Evolutionary conservation across 2,797 vertebrate genomes (phyloP).

Genomic region (Pempheris klunzingeri): DNA sequence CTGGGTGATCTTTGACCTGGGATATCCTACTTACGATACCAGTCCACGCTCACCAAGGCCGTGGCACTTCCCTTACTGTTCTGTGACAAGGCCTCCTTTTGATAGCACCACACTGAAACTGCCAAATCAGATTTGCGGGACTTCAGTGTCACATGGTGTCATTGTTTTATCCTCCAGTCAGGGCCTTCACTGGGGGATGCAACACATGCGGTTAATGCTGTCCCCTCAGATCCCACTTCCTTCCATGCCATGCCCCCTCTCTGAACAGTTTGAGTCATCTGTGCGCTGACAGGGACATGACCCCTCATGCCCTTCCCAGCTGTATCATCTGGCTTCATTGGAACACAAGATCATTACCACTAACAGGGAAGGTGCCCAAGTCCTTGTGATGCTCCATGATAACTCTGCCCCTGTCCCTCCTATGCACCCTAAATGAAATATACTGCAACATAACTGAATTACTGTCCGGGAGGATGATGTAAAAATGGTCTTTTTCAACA

Average conservation of each 20-base stretch:
- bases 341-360: neutral
- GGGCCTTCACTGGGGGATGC: slow-evolving; percentile 1
- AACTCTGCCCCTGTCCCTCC: neutral
- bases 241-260: slow-evolving; percentile 1
- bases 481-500: neutral
- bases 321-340: slow-evolving; percentile 11
- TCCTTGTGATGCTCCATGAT: neutral
- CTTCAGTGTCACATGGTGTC: slow-evolving; percentile 29
- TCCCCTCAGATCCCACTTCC: slow-evolving; percentile 36
- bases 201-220: slow-evolving; percentile 20
- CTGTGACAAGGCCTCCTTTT: slow-evolving; percentile 47
- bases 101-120: slow-evolving; percentile 26
- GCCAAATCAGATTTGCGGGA: slow-evolving; percentile 6
- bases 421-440: neutral
- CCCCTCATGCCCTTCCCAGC: slow-evolving; percentile 3
- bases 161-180: slow-evolving; percentile 31
- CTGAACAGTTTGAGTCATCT: slow-evolving; percentile 10
- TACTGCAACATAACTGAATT: no score
- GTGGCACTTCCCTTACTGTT: slow-evolving; percentile 43
- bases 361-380: neutral
- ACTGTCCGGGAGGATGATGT: neutral
- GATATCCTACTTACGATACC: slow-evolving; percentile 80
- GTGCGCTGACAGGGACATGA: slow-evolving; percentile 12
- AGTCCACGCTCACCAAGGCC: slow-evolving; percentile 55
- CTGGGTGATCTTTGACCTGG: slow-evolving; percentile 70